Evolutionary conservation across 2,797 vertebrate species (phyloP).

Genomic region (Poeciliopsis presidionis): DNA sequence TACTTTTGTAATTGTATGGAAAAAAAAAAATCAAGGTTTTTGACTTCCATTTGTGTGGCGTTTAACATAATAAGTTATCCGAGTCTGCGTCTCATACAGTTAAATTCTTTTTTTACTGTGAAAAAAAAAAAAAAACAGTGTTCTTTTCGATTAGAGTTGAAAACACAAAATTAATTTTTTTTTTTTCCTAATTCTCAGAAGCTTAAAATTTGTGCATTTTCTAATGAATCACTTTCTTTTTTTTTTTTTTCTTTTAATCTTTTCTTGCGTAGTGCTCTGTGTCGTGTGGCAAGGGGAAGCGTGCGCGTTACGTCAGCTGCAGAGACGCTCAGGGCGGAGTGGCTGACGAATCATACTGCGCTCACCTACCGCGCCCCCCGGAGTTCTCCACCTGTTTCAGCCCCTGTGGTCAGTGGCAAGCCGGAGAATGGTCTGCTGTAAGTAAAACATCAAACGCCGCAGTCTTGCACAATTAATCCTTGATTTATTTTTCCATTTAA

Average conservation of each 20-base stretch:
- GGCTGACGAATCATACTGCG: slow-evolving; percentile 88
- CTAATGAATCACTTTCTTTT: background rate
- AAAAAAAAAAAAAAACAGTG: background rate
- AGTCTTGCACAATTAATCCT: slow-evolving; percentile 5
- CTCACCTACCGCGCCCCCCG: slow-evolving; percentile 86
- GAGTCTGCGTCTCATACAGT: background rate
- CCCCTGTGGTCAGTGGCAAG: slow-evolving; percentile 92
- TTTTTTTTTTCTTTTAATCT: background rate
- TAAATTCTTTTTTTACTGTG: background rate
- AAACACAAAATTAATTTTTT: background rate
- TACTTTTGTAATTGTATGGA: background rate
- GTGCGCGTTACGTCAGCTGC: slow-evolving; percentile 93
- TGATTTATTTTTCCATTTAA: slow-evolving; percentile 7
- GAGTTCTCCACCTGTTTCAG: slow-evolving; percentile 88
- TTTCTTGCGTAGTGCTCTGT: slow-evolving; percentile 86
- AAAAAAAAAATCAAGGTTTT: background rate
- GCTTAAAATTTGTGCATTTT: too few relatives aligned
- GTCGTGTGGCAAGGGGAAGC: slow-evolving; percentile 90
- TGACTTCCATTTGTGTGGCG: background rate
- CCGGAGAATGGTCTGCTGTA: slow-evolving; percentile 93
- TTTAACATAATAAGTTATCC: background rate
- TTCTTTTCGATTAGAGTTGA: background rate
- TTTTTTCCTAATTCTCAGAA: background rate
- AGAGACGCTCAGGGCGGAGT: slow-evolving; percentile 87
- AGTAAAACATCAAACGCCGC: slow-evolving; percentile 68